Conservation (phyloP, 2,113 vertebrate species). For the Seriola quinqueradiata region DNA sequence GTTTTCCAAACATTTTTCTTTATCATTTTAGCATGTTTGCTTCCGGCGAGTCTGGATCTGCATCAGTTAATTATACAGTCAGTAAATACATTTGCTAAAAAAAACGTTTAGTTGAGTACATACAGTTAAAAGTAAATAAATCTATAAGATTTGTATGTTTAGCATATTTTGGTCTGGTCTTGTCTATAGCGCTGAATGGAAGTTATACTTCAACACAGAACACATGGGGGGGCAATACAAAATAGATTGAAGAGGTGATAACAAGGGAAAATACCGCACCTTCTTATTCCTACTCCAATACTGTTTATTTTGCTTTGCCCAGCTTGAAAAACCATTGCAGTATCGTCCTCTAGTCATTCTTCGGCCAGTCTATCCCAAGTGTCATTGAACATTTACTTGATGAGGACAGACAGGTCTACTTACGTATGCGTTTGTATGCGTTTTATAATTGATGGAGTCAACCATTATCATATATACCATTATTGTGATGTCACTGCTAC, state of each 20-base stretch:
- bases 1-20: slow-evolving; percentile 31
- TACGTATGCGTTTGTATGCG: slow-evolving; percentile 84
- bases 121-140: slow-evolving; percentile 46
- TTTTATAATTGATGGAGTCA: slow-evolving; percentile 85
- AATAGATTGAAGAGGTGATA: slow-evolving; percentile 77
- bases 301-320: slow-evolving; percentile 78
- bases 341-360: slow-evolving; percentile 67
- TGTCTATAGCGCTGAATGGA: slow-evolving; percentile 29
- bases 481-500: slow-evolving; percentile 92
- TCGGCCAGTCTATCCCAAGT: slow-evolving; percentile 80
- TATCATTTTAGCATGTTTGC: slow-evolving; percentile 28
- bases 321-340: slow-evolving; percentile 77
- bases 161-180: slow-evolving; percentile 12
- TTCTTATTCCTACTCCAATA: slow-evolving; percentile 66
- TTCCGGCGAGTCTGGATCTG: slow-evolving; percentile 8
- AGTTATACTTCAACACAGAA: slow-evolving; percentile 81
- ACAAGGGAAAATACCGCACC: slow-evolving; percentile 47
- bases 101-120: slow-evolving; percentile 28
- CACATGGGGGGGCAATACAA: slow-evolving; percentile 75
- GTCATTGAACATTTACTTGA: slow-evolving; percentile 89
- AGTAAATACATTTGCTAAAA: slow-evolving; percentile 32
- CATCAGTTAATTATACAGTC: slow-evolving; percentile 35
- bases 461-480: slow-evolving; percentile 87
- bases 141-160: slow-evolving; percentile 23
- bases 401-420: slow-evolving; percentile 86